These are phyloP conservation scores for Chiridota heheva DNA, from an alignment of 35 echinoderm and acorn worm species.

Conservation along the genomic window DNA sequence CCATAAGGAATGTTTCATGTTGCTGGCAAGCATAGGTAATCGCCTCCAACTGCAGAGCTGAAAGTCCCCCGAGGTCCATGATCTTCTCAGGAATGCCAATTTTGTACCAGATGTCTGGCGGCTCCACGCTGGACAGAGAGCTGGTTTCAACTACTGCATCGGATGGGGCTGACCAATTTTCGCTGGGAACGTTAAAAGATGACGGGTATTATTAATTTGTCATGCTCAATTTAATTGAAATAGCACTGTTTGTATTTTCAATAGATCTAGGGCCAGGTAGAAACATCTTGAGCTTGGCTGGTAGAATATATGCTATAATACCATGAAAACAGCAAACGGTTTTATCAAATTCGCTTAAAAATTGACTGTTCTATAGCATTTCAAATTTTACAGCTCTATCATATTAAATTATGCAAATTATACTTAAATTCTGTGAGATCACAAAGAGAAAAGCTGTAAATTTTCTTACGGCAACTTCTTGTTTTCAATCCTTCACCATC, in stretches of 20 bases:
- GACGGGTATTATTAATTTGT: background rate
- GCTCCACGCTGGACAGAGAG: constrained; percentile 89
- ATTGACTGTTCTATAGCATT: background rate
- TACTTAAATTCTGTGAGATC: too few species aligned
- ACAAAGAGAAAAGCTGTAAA: too few species aligned
- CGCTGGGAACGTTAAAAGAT: constrained; percentile 49
- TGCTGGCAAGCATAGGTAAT: constrained; percentile 98
- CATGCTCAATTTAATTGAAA: background rate
- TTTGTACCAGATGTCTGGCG: constrained; percentile 79
- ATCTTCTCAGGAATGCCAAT: constrained; percentile 82
- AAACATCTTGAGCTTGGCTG: background rate
- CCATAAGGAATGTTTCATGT: constrained; percentile 81
- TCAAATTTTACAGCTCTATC: too few species aligned
- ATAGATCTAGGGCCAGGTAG: background rate
- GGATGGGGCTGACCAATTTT: constrained; percentile 83
- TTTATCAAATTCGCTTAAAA: background rate
- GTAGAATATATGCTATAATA: background rate
- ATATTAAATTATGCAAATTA: too few species aligned
- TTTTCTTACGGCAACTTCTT: too few species aligned
- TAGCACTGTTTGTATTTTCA: background rate
- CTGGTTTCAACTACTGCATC: constrained; percentile 96
- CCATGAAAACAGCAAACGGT: background rate
- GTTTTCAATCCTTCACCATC: too few species aligned
- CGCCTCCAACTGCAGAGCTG: constrained; percentile 91
- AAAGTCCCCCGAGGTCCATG: constrained; percentile 81